A percentile compares a stretch with the other conserved stretches of the same genome.
These are phyloP conservation scores for Miniopterus natalensis DNA, from an alignment of 2,113 vertebrate genomes.

Conservation along the genomic window DNA sequence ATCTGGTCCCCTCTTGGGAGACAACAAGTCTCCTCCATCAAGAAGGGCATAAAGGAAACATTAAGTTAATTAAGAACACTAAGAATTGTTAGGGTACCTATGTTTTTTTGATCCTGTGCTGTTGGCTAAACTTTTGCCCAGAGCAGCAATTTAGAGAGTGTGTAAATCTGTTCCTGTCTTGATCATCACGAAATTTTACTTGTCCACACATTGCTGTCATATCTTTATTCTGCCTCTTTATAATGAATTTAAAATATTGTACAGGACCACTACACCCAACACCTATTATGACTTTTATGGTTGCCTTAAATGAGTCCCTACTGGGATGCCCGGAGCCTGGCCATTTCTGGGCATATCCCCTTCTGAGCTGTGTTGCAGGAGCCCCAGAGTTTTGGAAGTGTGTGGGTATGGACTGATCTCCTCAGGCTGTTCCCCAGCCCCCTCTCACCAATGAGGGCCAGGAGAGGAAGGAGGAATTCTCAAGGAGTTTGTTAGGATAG, in stretches of 20 bases:
- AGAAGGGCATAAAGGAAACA: not conserved
- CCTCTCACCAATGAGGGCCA: not conserved
- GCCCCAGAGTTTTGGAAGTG: not conserved
- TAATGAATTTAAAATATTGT: not conserved
- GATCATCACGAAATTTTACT: slow-evolving; percentile 35
- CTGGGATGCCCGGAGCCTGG: not conserved
- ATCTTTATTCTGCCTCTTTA: slow-evolving; percentile 26
- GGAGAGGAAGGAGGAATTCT: not conserved
- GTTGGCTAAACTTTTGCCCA: not conserved
- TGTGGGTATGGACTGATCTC: not conserved
- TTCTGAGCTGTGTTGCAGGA: not conserved
- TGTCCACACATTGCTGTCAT: not conserved
- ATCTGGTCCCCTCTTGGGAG: too few species aligned
- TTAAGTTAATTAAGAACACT: not conserved
- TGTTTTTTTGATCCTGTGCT: not conserved
- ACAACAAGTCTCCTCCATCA: not conserved
- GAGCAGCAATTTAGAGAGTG: not conserved
- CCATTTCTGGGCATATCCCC: not conserved
- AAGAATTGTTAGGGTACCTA: not conserved
- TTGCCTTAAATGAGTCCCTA: not conserved
- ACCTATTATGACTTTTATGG: not conserved
- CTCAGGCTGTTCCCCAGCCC: not conserved
- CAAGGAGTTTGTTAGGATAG: not conserved
- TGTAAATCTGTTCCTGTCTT: slow-evolving; percentile 15
- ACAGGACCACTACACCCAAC: not conserved